Percentiles rank a stretch among this genome's conserved stretches.
Conservation (phyloP, 1,140 invertebrate genomes). For the Thaumetopoea pityocampa region DNA sequence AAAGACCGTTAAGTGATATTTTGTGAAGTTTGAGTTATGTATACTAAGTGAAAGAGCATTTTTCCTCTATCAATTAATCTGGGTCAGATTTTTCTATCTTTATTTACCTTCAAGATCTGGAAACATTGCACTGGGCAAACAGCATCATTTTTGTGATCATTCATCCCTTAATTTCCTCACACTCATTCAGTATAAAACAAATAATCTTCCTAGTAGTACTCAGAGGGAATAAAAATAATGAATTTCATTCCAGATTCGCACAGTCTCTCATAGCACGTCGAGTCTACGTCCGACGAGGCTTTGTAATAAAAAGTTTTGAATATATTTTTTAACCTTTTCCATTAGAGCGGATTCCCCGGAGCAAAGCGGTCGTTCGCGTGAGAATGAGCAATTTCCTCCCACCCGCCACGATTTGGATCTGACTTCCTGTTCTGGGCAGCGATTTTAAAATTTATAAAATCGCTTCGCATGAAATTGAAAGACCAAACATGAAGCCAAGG, state of each 20-base stretch:
- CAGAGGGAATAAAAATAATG: background rate
- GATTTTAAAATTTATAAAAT: conserved; percentile 72
- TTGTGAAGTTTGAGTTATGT: no score
- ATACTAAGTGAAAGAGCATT: no score
- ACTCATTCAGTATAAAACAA: no score
- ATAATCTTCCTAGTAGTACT: background rate
- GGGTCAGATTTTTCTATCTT: no score
- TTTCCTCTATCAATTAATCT: no score
- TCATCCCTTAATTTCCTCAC: no score
- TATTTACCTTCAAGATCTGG: no score
- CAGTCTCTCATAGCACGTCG: conserved; percentile 9
- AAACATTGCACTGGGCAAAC: no score
- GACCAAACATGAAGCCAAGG: conserved; percentile 42
- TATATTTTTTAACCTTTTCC: conserved; percentile 71
- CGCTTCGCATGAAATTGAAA: conserved; percentile 62
- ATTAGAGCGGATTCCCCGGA: conserved; percentile 58
- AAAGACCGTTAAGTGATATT: no score
- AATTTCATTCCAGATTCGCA: background rate
- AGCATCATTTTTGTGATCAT: no score
- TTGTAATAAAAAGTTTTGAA: conserved; percentile 59
- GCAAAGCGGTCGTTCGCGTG: conserved; percentile 57
- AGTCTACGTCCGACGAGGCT: conserved; percentile 26
- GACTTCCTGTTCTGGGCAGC: conserved; percentile 65
- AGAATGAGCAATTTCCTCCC: conserved; percentile 72
- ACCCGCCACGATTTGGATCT: conserved; percentile 68